These are phyloP conservation scores for Carcina quercana DNA, from an alignment of 2,888 invertebrate species.

Conservation along the genomic window DNA sequence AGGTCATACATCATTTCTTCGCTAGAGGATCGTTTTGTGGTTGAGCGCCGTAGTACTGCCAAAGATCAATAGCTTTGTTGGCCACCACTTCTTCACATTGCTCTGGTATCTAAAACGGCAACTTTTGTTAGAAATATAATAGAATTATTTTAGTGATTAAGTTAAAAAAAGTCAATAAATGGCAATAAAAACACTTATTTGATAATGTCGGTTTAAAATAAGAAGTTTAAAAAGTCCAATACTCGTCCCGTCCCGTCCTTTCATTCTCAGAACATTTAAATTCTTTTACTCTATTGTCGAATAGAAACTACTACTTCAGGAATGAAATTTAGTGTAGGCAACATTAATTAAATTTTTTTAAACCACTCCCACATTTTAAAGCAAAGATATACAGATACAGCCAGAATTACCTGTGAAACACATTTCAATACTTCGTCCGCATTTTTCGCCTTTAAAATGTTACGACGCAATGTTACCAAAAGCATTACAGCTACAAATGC, in stretches of 20 bases:
- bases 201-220: too few species aligned
- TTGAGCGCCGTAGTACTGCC: slow-evolving; percentile 85
- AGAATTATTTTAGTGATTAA: too few species aligned
- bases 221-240: too few species aligned
- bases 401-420: slow-evolving; percentile 70
- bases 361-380: not conserved
- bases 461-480: slow-evolving; percentile 79
- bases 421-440: slow-evolving; percentile 77
- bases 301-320: too few species aligned
- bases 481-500: slow-evolving; percentile 85
- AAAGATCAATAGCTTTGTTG: slow-evolving; percentile 89
- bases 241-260: too few species aligned
- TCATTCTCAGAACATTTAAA: too few species aligned
- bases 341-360: slow-evolving; percentile 2
- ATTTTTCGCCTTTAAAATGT: slow-evolving; percentile 76
- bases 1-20: slow-evolving; percentile 73
- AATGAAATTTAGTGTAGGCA: too few species aligned
- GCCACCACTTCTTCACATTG: slow-evolving; percentile 88
- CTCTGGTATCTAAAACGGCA: slow-evolving; percentile 79
- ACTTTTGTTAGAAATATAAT: too few species aligned
- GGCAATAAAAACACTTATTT: not conserved
- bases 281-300: too few species aligned
- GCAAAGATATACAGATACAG: not conserved
- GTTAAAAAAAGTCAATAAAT: not conserved
- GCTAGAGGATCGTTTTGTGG: slow-evolving; percentile 59